Base-by-base conservation (phyloP, 2,113 vertebrate genomes). In the Pseudorasbora parva region DNA sequence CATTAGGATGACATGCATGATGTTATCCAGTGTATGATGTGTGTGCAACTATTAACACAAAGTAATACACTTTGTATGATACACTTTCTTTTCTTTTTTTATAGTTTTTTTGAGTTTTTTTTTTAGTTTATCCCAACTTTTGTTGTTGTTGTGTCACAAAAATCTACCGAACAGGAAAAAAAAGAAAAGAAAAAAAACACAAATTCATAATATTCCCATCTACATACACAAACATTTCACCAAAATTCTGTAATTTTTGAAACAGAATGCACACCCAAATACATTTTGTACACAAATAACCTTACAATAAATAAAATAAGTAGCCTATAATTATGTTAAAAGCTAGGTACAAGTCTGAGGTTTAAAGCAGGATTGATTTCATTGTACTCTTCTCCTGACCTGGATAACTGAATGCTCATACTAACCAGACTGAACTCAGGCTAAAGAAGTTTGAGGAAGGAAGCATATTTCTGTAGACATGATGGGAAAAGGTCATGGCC, bases 401-500 rank as follows among this genome's bases (percentile, higher is more conserved):
- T 23, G 2, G 59, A 64, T 23, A 79, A 79, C n/a, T 64, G 2
- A 47, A 64, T 66, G 25, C 27, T 49, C 23, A 66, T 12, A 57
- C 49, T 43, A 43, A 25, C 51, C 78, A 79, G 15, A 30, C 68
- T 82, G 15, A 64, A 69, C 69, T 49, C 4, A 37, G 43, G 6
- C 71, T 41, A 56, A 64, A 33, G 49, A 62, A 1, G 5, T 80
- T 71, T 77, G 45, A 68, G 60, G 80, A 84, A 84, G 82, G 82
- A 84, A 83, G 82, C 56, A 25, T 83, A 83, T 76, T 83, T 76
- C 60, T 68, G 60, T 68, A 77, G 21, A 49, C 12, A 33, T 49
- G 73, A 27, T 75, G 64, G 78, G 15, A 78, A 45, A 78, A 71
- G 54, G 74, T 72, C 72, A 82, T 71, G 45, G 75, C 51, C 73